Percentiles rank a stretch among this genome's conserved stretches.
phyloP scores from a whole-genome alignment of 35 echinoderm and acorn worm genomes.

The Hemicentrotus pulcherrimus region DNA sequence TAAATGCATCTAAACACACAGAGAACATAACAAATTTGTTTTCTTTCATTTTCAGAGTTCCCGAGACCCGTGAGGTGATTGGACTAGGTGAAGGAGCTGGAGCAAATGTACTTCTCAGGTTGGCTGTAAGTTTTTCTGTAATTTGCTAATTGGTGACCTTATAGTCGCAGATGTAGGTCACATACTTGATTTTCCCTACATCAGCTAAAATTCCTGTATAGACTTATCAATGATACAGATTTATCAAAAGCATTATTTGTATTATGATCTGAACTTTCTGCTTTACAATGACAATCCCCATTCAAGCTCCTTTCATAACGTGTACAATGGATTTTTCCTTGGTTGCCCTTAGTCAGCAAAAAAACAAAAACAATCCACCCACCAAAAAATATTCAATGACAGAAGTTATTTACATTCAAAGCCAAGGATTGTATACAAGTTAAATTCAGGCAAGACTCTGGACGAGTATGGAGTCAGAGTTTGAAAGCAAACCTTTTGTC shows the following conservation, averaged over 20 bases:
- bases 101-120: constrained; percentile 92
- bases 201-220: not conserved
- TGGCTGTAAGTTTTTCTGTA: constrained; percentile 77
- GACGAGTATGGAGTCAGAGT: too few relatives aligned
- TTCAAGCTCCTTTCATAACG: not conserved
- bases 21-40: too few relatives aligned
- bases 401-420: too few relatives aligned
- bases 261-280: not conserved
- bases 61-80: constrained; percentile 74
- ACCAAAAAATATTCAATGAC: too few relatives aligned
- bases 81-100: constrained; percentile 98
- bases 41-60: constrained; percentile 62
- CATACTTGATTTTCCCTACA: not conserved
- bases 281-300: not conserved
- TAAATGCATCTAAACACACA: too few relatives aligned
- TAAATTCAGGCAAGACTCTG: not conserved
- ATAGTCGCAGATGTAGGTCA: not conserved
- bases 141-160: too few relatives aligned
- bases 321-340: not conserved
- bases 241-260: not conserved
- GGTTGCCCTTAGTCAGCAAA: not conserved
- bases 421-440: too few relatives aligned
- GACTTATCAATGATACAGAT: not conserved
- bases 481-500: too few relatives aligned
- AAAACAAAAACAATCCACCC: not conserved